These are phyloP conservation scores for Brachypterus glaber DNA, from an alignment of 2,888 invertebrate species.

Conservation along the genomic window DNA sequence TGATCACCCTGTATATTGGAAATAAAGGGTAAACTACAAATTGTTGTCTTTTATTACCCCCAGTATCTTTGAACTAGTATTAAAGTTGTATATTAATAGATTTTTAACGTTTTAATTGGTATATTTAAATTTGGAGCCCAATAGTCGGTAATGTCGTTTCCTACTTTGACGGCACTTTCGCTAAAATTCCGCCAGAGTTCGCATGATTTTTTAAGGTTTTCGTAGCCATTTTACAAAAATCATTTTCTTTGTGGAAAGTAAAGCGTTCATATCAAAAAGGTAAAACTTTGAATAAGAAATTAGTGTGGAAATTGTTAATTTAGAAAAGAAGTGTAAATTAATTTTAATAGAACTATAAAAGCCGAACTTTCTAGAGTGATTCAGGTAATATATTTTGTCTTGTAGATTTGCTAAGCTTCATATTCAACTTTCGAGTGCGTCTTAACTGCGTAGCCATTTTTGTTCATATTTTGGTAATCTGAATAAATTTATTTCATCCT, in stretches of 20 bases:
- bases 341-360: conserved; percentile 19
- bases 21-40: too few species aligned
- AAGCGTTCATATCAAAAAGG: conserved; percentile 27
- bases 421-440: conserved; percentile 11
- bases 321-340: conserved; percentile 22
- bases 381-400: conserved; percentile 24
- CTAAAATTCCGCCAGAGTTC: conserved; percentile 12
- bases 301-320: conserved; percentile 17
- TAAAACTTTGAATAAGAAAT: conserved; percentile 17
- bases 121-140: too few species aligned
- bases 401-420: conserved; percentile 9
- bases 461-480: conserved; percentile 15
- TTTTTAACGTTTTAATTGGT: too few species aligned
- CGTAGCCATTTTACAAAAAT: conserved; percentile 24
- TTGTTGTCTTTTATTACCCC: too few species aligned
- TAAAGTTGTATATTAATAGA: too few species aligned
- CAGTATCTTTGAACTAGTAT: too few species aligned
- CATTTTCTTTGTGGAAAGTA: conserved; percentile 30
- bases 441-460: conserved; percentile 25
- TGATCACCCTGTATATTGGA: too few species aligned
- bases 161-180: too few species aligned
- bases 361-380: conserved; percentile 21
- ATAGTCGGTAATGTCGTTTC: too few species aligned
- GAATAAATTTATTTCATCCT: conserved; percentile 16
- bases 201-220: conserved; percentile 14